Evolutionary conservation across 2,888 invertebrate genomes (phyloP).

Genomic region (Synanthedon vespiformis): DNA sequence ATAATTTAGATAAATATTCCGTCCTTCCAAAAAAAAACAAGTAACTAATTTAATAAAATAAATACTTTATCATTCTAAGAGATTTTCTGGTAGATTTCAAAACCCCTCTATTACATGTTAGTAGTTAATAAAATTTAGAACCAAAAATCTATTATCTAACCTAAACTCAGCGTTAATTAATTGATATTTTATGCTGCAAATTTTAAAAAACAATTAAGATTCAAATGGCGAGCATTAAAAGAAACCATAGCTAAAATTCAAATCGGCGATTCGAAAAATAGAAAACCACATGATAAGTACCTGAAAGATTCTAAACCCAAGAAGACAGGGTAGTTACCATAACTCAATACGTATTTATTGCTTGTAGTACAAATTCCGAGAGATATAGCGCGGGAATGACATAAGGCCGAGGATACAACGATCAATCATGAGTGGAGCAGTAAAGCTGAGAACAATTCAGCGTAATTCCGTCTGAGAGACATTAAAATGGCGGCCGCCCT

Average conservation of each 20-base stretch:
- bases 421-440: conserved; percentile 65
- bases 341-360: conserved; percentile 62
- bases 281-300: conserved; percentile 13
- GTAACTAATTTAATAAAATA: too few relatives aligned
- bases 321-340: conserved; percentile 40
- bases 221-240: too few relatives aligned
- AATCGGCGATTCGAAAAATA: background rate
- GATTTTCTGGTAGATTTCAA: too few relatives aligned
- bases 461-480: conserved; percentile 69
- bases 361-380: conserved; percentile 58
- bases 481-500: conserved; percentile 68
- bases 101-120: too few relatives aligned
- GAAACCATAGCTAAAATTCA: background rate
- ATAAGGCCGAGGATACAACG: conserved; percentile 66
- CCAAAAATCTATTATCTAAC: too few relatives aligned
- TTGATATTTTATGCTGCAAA: too few relatives aligned
- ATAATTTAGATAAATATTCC: too few relatives aligned
- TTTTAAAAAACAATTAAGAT: too few relatives aligned
- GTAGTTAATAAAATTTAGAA: too few relatives aligned
- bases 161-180: too few relatives aligned
- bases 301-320: conserved; percentile 27
- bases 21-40: too few relatives aligned
- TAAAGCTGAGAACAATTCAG: conserved; percentile 70
- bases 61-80: too few relatives aligned
- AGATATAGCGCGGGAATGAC: conserved; percentile 63